These are phyloP conservation scores for Oceanodroma tethys DNA, from an alignment of 2,113 vertebrate genomes.

Conservation along the genomic window DNA sequence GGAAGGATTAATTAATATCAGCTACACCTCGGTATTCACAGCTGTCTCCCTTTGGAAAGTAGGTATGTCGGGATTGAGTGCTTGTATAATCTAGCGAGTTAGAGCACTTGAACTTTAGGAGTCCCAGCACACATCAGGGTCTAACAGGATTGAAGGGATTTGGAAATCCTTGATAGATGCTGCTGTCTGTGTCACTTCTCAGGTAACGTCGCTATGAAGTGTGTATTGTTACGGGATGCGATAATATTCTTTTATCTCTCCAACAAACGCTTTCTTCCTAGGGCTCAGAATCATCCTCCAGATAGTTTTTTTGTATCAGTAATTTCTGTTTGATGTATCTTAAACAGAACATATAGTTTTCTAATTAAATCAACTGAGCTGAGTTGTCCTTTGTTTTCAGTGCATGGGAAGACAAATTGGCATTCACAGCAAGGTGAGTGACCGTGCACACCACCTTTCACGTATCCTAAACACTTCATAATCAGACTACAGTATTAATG, in stretches of 20 bases:
- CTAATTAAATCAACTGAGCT: background rate
- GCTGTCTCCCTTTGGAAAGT: background rate
- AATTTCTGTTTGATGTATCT: background rate
- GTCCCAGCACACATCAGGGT: background rate
- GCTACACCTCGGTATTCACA: background rate
- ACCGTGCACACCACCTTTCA: background rate
- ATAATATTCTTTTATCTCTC: background rate
- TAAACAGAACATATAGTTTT: background rate
- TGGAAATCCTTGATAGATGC: background rate
- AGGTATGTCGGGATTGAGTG: fast-evolving
- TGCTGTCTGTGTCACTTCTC: background rate
- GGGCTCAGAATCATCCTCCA: background rate
- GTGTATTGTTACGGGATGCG: background rate
- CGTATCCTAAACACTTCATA: background rate
- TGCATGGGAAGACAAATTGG: background rate
- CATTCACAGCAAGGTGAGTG: background rate
- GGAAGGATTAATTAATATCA: background rate
- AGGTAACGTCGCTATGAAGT: fast-evolving
- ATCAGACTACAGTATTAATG: background rate
- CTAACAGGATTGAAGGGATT: background rate
- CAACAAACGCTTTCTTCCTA: background rate
- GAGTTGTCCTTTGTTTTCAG: background rate
- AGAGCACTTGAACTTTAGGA: background rate
- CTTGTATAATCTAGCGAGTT: background rate
- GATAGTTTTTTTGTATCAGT: fast-evolving